Evolutionary conservation across 2,113 vertebrate species (phyloP), one percentile per base, ranked within the genome.

Genomic region (Columba livia): DNA sequence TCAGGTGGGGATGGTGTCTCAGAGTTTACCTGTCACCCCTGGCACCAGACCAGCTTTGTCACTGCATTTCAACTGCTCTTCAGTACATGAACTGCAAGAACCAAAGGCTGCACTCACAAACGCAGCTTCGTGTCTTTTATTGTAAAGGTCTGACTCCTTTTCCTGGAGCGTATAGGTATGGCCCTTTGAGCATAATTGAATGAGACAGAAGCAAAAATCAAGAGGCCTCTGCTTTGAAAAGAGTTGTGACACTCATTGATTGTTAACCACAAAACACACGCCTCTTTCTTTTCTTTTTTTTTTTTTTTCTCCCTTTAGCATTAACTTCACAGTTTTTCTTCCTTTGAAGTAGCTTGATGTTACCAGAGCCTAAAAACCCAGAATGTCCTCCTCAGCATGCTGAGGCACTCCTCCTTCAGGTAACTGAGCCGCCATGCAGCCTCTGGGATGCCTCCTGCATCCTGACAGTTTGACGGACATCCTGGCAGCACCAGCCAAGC

Each of bases 141-240:
- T 94, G 80, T 54, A 89, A 79, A 91, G 50, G 58, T 47, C 91
- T 89, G 66, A 88, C 80, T 92, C 91, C 71, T 90, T 88, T 93
- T 70, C 81, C 89, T 82, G 61, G 34, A 87, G 44, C 38, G 87
- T 87, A 82, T 36, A 84, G 88, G 77, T 47, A 51, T 10, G 32
- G 77, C 38, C 29, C 73, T 93, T 85, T 94, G 91, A 96, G 84
- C 20, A 51, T 89, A 89, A 97, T 72, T 95, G 89, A 91, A 82
- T 51, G 47, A 89, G 94, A 91, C 91, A 93, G 93, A 70, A 93
- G 70, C n/a, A 82, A 92, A 93, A 97, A 91, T 47, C 21, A 32
- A 85, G 78, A 81, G 78, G 61, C 88, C 89, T 91, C 58, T 82
- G 66, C 93, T 85, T 75, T 75, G 64, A 73, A 92, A 87, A 79